Base-by-base conservation (phyloP, 2,113 vertebrate genomes). In the Oreochromis spilurus region DNA sequence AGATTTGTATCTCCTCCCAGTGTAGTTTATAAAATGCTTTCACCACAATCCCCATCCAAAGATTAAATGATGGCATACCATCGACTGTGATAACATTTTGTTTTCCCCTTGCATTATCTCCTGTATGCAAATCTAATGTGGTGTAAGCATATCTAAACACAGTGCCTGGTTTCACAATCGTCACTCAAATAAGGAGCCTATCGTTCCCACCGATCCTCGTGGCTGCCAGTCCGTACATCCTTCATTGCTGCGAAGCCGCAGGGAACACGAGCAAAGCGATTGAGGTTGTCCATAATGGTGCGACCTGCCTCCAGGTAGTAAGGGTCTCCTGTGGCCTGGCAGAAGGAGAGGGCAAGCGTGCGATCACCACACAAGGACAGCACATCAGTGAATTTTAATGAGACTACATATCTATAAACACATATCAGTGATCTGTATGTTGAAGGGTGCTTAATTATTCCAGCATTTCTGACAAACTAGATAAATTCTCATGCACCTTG, bases 231-330 rank as follows among this genome's bases (percentile, higher is more conserved):
- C 10, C 99, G 98, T 55, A 99, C 99, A 48, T 99, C 98, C 94
- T 99, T 99, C 97, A 99, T 98, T 29, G 98, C 99, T 87, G 99
- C 99, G 79, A 99, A 99, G 80, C 99, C 98, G 3, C 99, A 99
- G 54, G 99, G 99, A 57, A 99, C 99, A 29, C 99, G 96, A 26
- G 99, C 98, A 29, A 97, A 99, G 79, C 98, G 98, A 93, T 99
- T 99, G 92, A 99, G 96, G 96, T 99, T 99, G 89, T 99, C 98
- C 94, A 99, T 97, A 82, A 99, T 97, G 2, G 98, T 98, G 94
- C 98, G 99, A 50, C 98, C 99, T 86, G 97, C 98, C 96, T 99
- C 99, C 87, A 99, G 96, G 93, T 99, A 99, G 90, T 99, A 99
- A 57, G 98, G 97, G 94, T 99, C 99, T 58, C 97, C 97, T 60